Conservation (phyloP, 2,797 vertebrate genomes). For the Chrysocyon brachyurus region DNA sequence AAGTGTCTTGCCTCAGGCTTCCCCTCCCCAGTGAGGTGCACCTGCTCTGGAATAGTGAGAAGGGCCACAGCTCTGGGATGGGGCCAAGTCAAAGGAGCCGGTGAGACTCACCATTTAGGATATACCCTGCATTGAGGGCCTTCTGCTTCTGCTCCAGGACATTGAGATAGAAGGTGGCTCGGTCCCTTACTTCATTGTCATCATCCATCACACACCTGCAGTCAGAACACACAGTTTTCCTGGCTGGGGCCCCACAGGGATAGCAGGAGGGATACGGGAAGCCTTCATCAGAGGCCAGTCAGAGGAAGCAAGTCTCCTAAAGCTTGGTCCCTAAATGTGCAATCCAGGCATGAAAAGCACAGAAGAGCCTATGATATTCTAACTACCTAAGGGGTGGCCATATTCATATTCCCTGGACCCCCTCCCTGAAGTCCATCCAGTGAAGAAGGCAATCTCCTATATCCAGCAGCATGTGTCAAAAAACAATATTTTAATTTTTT, state of each 20-base stretch:
- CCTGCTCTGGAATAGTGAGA: not conserved
- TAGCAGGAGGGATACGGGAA: not conserved
- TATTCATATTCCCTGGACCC: not conserved
- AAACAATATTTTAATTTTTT: not conserved
- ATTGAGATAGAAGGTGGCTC: conserved; percentile 91
- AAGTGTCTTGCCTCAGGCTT: not conserved
- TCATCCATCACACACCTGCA: conserved; percentile 92
- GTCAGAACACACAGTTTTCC: conserved; percentile 33
- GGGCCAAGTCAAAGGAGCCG: not conserved
- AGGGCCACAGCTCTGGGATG: not conserved
- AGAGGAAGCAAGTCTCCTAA: not conserved
- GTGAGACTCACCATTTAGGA: conserved; percentile 89
- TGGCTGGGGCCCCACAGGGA: not conserved
- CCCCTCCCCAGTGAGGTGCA: not conserved
- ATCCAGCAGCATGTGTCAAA: not conserved
- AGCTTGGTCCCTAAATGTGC: not conserved
- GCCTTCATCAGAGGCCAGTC: not conserved
- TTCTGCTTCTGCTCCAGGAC: conserved; percentile 92
- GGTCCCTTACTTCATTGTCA: conserved; percentile 91
- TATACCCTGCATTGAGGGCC: conserved; percentile 91
- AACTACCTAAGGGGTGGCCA: not conserved
- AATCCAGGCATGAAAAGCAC: not conserved
- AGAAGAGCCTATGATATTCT: not conserved
- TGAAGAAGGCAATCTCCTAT: not conserved
- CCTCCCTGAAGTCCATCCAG: not conserved